These are phyloP conservation scores for Drosophila leonis DNA, from an alignment of 2,888 invertebrate genomes.

Conservation along the genomic window DNA sequence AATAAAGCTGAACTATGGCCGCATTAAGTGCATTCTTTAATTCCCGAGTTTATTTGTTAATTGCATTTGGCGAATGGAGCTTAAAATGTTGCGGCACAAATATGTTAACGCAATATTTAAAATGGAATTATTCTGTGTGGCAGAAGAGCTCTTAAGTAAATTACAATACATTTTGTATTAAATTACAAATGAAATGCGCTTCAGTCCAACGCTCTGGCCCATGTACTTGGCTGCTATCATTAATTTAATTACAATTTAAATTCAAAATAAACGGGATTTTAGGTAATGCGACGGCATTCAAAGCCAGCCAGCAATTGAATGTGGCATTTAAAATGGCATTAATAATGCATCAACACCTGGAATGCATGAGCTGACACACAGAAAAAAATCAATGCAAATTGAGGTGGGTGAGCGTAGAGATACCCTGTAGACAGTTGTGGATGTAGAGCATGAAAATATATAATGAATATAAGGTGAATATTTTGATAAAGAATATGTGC, in stretches of 20 bases:
- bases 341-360: conserved; percentile 76
- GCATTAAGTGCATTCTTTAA: conserved; percentile 42
- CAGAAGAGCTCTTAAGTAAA: conserved; percentile 66
- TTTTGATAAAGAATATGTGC: background rate
- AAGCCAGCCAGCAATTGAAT: conserved; percentile 48
- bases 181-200: conserved; percentile 57
- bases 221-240: conserved; percentile 37
- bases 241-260: conserved; percentile 78
- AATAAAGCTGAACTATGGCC: background rate
- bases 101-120: conserved; percentile 55
- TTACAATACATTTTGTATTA: conserved; percentile 60
- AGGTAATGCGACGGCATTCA: conserved; percentile 41
- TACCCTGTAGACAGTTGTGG: conserved; percentile 1
- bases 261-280: conserved; percentile 68
- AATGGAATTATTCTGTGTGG: conserved; percentile 50
- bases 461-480: background rate
- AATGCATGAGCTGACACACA: conserved; percentile 20
- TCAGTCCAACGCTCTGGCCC: background rate
- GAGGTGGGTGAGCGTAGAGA: background rate
- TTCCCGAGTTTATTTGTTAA: conserved; percentile 46
- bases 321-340: conserved; percentile 75
- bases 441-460: background rate
- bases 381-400: conserved; percentile 16
- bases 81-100: conserved; percentile 55
- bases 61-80: conserved; percentile 46